Conservation (phyloP, 2,113 vertebrate species). For the Cephalopterus ornatus region DNA sequence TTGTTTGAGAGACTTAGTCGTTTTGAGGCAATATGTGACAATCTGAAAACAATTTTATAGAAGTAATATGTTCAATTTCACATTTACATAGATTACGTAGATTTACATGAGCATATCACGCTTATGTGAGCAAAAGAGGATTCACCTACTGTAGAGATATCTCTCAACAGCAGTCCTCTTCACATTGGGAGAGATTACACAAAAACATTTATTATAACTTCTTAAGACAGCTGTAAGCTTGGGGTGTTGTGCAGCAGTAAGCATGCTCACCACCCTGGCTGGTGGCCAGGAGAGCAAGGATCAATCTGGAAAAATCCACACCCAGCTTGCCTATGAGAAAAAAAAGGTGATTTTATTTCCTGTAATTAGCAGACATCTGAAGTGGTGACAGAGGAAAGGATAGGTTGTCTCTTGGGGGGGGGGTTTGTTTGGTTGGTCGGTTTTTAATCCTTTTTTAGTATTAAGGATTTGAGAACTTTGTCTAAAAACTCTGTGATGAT, state of each 20-base stretch:
- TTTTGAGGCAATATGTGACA: not conserved
- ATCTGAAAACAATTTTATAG: not conserved
- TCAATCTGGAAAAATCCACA: not conserved
- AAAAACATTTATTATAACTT: not conserved
- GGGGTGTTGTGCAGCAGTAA: not conserved
- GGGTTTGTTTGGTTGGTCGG: fast-evolving
- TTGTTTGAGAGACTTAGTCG: not conserved
- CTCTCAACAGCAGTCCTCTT: not conserved
- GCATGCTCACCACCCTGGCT: not conserved
- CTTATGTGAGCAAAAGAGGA: not conserved
- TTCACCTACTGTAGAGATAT: not conserved
- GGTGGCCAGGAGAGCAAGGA: not conserved
- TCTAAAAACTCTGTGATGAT: not conserved
- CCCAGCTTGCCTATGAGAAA: not conserved
- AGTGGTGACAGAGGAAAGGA: not conserved
- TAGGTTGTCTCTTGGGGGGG: not conserved
- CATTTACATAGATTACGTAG: not conserved
- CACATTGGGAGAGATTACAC: not conserved
- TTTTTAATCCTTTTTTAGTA: not conserved
- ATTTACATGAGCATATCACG: not conserved
- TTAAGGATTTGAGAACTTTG: not conserved
- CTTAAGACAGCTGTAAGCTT: not conserved
- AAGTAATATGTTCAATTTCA: not conserved
- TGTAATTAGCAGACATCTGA: not conserved
- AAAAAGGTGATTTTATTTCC: not conserved